Evolutionary conservation across 2,888 invertebrate genomes (phyloP).

Genomic region (Carabus problematicus): DNA sequence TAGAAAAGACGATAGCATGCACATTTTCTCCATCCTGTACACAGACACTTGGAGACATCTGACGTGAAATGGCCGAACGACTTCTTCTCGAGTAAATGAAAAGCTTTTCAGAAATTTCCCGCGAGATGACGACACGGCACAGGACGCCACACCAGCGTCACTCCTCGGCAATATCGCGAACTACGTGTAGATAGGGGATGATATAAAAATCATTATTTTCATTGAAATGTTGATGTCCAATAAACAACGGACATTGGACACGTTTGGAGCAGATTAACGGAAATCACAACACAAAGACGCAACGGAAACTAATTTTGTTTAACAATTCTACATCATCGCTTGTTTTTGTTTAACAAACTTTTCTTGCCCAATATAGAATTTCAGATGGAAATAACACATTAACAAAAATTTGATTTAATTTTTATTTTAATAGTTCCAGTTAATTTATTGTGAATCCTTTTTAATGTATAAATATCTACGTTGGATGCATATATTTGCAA

Average conservation of each 20-base stretch:
- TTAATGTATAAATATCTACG: too few species aligned
- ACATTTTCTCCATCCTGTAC: not conserved
- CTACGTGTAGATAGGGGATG: not conserved
- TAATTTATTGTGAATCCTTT: too few species aligned
- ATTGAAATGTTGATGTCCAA: conserved; percentile 10
- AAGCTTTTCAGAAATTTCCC: not conserved
- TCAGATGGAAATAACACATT: too few species aligned
- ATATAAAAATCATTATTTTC: conserved; percentile 35
- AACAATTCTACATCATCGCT: too few species aligned
- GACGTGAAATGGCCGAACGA: not conserved
- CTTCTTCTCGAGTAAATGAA: conserved; percentile 8
- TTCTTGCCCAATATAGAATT: too few species aligned
- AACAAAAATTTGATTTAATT: too few species aligned
- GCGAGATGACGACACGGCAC: conserved; percentile 16
- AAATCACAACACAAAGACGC: conserved; percentile 13
- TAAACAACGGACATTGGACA: conserved; percentile 23
- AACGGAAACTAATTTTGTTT: not conserved
- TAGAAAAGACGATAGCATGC: too few species aligned
- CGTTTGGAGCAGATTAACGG: not conserved
- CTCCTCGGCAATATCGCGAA: not conserved
- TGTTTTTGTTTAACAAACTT: too few species aligned
- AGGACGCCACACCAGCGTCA: conserved; percentile 2
- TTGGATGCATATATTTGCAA: too few species aligned
- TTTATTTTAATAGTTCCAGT: too few species aligned
- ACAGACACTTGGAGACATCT: conserved; percentile 10